A percentile compares a stretch with the other conserved stretches of the same genome.
Conservation (phyloP, 2,113 vertebrate genomes). For the Mesocricetus auratus region DNA sequence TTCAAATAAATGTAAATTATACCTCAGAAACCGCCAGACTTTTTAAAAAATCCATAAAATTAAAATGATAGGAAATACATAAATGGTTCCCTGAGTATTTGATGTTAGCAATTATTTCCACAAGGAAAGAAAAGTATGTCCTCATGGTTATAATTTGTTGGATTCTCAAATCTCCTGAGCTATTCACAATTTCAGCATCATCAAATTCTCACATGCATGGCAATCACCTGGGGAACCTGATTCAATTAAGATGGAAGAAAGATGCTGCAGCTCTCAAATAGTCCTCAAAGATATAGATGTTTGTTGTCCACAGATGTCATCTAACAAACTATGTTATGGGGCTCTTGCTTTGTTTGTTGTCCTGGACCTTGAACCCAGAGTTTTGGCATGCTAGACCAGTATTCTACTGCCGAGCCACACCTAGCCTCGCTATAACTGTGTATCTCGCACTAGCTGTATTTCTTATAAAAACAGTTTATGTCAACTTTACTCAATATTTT, state of each 20-base stretch:
- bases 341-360: neutral
- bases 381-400: neutral
- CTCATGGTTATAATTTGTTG: neutral
- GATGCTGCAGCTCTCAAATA: neutral
- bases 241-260: neutral
- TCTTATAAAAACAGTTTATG: neutral
- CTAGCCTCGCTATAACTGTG: neutral
- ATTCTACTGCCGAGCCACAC: neutral
- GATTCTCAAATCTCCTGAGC: neutral
- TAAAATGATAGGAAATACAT: neutral
- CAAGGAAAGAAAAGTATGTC: neutral
- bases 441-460: neutral
- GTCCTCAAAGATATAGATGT: neutral
- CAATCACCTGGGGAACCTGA: neutral
- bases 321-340: neutral
- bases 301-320: neutral
- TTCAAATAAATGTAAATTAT: conserved; percentile 22
- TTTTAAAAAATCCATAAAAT: conserved; percentile 26
- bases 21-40: neutral
- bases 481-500: conserved; percentile 8
- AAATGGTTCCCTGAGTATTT: neutral
- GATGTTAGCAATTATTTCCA: conserved; percentile 23
- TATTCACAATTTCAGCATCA: neutral
- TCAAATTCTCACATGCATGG: neutral
- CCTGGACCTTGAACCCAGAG: neutral